Percentiles rank a stretch among this genome's conserved stretches.
These are phyloP conservation scores for Ellobius talpinus DNA, from an alignment of 2,113 vertebrate species.

Conservation along the genomic window DNA sequence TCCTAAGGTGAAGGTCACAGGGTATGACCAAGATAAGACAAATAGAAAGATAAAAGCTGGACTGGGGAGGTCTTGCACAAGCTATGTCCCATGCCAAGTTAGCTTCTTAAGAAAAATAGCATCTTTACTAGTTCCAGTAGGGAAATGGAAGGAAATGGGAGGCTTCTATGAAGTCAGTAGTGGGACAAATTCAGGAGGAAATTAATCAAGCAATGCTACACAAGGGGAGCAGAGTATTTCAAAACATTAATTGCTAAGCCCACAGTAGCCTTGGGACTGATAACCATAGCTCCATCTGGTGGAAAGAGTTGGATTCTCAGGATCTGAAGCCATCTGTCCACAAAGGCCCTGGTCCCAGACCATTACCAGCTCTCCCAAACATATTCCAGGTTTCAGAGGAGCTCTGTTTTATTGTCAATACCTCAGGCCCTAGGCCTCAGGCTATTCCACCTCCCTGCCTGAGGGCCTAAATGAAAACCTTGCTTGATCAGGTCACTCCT, in stretches of 20 bases:
- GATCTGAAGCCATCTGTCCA: neutral
- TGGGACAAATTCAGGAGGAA: neutral
- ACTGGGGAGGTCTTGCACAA: neutral
- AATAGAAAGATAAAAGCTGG: neutral
- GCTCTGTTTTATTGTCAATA: neutral
- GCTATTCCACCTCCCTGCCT: neutral
- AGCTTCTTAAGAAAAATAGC: neutral
- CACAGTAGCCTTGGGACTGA: neutral
- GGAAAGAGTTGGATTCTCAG: neutral
- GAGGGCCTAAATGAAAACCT: neutral
- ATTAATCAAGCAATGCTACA: neutral
- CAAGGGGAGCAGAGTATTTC: neutral
- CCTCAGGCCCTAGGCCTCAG: neutral
- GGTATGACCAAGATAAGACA: neutral
- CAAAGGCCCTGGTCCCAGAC: neutral
- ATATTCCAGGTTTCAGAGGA: neutral
- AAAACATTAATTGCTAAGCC: neutral
- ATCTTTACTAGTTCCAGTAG: neutral
- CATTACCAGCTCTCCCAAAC: neutral
- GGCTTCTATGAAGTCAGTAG: neutral
- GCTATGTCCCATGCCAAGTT: neutral
- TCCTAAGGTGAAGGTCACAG: neutral
- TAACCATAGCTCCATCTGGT: neutral
- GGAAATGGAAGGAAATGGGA: neutral
- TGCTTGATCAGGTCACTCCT: neutral